Evolutionary conservation across 2,888 invertebrate species (phyloP), one percentile per base, ranked within the genome.

Genomic region (Phorcus lineatus): DNA sequence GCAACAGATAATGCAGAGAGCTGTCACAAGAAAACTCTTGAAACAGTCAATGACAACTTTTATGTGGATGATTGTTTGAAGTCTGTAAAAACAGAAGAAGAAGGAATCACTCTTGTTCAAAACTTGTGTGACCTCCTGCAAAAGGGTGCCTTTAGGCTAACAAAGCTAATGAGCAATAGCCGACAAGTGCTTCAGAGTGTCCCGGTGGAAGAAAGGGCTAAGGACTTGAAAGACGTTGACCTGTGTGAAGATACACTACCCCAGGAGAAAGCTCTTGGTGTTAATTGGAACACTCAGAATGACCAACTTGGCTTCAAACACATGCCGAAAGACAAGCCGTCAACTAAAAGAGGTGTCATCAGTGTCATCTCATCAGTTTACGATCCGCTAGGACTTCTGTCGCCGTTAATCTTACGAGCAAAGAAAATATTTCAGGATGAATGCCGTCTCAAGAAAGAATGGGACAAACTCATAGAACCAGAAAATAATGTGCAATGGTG

Each of bases 111-210:
- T 9, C 13, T 75, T 2, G 22, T 70, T 11, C 9, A 62, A 17
- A 52, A 67, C 1, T 47, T 79, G n/a, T 22, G 28, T 47, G 28
- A 6, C 7, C n/a, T 81, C 7, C 40, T 74, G 9, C 3, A 24
- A 19, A 24, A 70, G 28, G 86, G 82, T 16, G 82, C 82, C 6
- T 86, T 80, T 22, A 36, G 77, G 3, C 70, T 87, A 0, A 74
- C 79, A 40, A 85, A 87, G 70, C 86, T 84, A 79, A 13, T 87
- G 9, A 79, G 78, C 13, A 83, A 82, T 47, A 67, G 74, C 28
- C 70, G 75, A 24, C 54, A 83, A 47, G 85, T 87, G 3, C 80
- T 88, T 74, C 24, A 74, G 9, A 47, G 80, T 1, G 80, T 87
- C 52, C 83, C 85, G 11, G 17, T 0, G 3, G 22, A 22, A 22